Base-by-base conservation (phyloP, 2,113 vertebrate genomes). In the Tautogolabrus adspersus region DNA sequence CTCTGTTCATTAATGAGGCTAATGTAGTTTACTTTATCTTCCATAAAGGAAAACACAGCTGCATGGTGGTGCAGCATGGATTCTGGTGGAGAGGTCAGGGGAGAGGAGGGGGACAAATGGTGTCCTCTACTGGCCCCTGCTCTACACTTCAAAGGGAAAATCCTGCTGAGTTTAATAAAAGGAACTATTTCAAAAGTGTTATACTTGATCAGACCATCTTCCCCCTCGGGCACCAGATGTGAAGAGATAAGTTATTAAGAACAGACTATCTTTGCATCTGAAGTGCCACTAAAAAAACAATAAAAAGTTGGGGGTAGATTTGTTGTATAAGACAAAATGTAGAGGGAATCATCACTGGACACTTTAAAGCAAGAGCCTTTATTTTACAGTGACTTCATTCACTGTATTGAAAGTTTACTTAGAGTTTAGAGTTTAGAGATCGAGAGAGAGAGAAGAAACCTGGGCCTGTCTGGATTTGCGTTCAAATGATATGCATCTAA, bases 41-140 rank as follows among this genome's bases (percentile, higher is more conserved):
- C 64, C 34, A 65, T 37, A 37, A 87, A 85, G 79, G 77, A 88
- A 84, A 92, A 90, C 87, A 93, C 90, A 93, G 92, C 92, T 93
- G 92, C 66, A 58, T 54, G 57, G 34, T 66, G 16, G 18, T 63
- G 52, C 40, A 52, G 70, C 8, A 52, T 57, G 66, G 76, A 84
- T 66, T 76, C 65, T 55, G 74, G 72, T 52, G 54, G 66, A 85
- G 73, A 67, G 85, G 77, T 83, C 82, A 88, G 60, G 23, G 66
- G 60, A 81, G 62, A 56, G 54, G 23, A 73, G 44, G 23, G 78
- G 86, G 79, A 84, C 84, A 85, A 90, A 85, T 86, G 77, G 89
- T 90, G 92, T 87, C 89, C 88, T 84, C 92, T 93, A 37, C 88
- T 91, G 92, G 88, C 71, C 81, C 77, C 56, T 11, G 38, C 63